Base-by-base conservation (phyloP, 2,888 invertebrate species). In the Slavum lentiscoides region DNA sequence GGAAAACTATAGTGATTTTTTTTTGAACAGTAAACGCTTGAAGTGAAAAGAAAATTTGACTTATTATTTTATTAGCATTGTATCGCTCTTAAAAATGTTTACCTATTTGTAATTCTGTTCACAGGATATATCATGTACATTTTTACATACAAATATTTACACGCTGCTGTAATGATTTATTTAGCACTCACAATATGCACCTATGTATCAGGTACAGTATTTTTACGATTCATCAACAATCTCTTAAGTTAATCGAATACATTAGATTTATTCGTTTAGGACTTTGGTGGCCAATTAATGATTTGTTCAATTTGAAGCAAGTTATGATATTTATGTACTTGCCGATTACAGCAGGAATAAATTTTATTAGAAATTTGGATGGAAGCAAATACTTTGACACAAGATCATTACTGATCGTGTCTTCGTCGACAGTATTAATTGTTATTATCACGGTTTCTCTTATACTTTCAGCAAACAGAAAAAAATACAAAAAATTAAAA, bases 251-350 rank as follows among this genome's bases (percentile, higher is more conserved):
- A 59, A 43, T 61, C 2, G 1, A 23, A 49, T 58, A 55, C 21
- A 30, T 72, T 64, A 7, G 23, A 37, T 49, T 49, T 49, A 30
- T 37, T 59, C 5, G n/a, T 59, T n/a, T 19, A 77, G 76, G 76
- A 17, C 21, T 77, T 9, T 69, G 68, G 68, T 77, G 76, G 76
- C 76, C 68, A 30, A 69, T 30, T 1, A 37, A n/a, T 49, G 58
- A 61, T 21, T 49, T 58, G 21, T 61, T 61, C 8, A 15, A 9
- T 17, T 68, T 59, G 59, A 37, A 3, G 17, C 13, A 49, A 37
- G 6, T 13, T 49, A 49, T 2, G 30, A 6, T 69, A 62, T 11
- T 6, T 21, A 6, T 19, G 2, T 68, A 49, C 61, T 49, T 69
- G 13, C 76, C 68, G 4, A 53, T 69, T 62, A 19, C 69, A 49